A percentile compares a stretch with the other conserved stretches of the same genome.
phyloP scores from a whole-genome alignment of 2,797 vertebrate species.

The Leptoclinus maculatus region DNA sequence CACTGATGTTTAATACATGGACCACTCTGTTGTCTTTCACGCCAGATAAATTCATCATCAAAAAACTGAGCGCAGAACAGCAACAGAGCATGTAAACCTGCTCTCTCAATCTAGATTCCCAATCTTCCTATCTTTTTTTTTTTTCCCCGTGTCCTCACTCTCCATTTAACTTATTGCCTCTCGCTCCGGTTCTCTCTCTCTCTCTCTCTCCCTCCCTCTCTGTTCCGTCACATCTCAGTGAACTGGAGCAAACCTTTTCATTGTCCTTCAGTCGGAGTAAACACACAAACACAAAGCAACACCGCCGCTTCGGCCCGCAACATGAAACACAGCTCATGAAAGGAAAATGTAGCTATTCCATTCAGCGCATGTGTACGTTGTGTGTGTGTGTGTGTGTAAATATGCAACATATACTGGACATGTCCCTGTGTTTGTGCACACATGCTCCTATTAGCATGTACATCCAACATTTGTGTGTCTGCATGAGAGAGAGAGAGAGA shows the following conservation, averaged over 20 bases:
- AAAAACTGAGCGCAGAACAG: slow-evolving; percentile 68
- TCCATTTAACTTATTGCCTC: slow-evolving; percentile 58
- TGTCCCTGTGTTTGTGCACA: slow-evolving; percentile 43
- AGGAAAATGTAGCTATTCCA: slow-evolving; percentile 62
- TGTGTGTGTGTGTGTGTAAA: slow-evolving; percentile 32
- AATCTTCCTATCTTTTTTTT: slow-evolving; percentile 34
- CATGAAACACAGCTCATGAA: slow-evolving; percentile 49
- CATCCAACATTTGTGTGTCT: slow-evolving; percentile 45
- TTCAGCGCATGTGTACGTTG: slow-evolving; percentile 23
- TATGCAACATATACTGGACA: slow-evolving; percentile 36
- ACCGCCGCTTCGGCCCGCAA: slow-evolving; percentile 46
- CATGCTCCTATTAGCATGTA: slow-evolving; percentile 46
- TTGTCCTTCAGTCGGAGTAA: slow-evolving; percentile 75
- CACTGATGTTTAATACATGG: slow-evolving; percentile 78
- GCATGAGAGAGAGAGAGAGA: slow-evolving; percentile 2
- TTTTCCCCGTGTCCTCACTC: slow-evolving; percentile 20
- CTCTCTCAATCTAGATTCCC: slow-evolving; percentile 58
- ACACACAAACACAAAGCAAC: slow-evolving; percentile 67
- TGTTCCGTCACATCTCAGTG: slow-evolving; percentile 77
- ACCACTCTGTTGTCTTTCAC: slow-evolving; percentile 72
- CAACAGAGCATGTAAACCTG: slow-evolving; percentile 62
- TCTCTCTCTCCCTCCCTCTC: slow-evolving; percentile 50
- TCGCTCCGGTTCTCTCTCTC: slow-evolving; percentile 39
- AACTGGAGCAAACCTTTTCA: slow-evolving; percentile 76
- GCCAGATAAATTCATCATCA: slow-evolving; percentile 75